phyloP scores from a whole-genome alignment of 2,797 vertebrate genomes.

The Anableps anableps region DNA sequence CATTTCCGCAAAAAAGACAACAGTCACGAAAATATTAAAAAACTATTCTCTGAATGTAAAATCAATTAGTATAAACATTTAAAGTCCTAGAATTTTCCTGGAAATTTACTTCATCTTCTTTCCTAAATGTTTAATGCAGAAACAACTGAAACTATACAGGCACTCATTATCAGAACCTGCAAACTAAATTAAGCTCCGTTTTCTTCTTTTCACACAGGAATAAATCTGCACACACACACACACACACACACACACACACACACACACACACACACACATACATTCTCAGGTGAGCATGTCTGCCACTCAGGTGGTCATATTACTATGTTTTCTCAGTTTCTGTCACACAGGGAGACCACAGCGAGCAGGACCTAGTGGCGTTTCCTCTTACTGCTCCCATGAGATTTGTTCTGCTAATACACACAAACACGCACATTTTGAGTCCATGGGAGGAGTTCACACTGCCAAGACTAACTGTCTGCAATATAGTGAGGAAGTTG shows the following conservation, averaged over 20 bases:
- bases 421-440: background rate
- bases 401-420: conserved; percentile 44
- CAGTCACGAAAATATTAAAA: too few species aligned
- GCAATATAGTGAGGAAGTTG: background rate
- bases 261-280: background rate
- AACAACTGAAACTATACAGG: background rate
- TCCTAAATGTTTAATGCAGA: background rate
- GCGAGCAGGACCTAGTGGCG: conserved; percentile 51
- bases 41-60: too few species aligned
- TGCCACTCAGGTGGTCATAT: conserved; percentile 18
- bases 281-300: conserved; percentile 44
- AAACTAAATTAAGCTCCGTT: background rate
- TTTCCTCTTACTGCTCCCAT: conserved; percentile 63
- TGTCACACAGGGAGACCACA: conserved; percentile 62
- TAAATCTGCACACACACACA: background rate
- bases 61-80: too few species aligned
- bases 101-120: background rate
- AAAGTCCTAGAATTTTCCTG: too few species aligned
- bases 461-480: accelerated
- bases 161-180: background rate
- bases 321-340: conserved; percentile 59
- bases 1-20: too few species aligned
- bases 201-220: background rate
- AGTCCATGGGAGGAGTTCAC: background rate
- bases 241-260: conserved; percentile 2